phyloP scores from a whole-genome alignment of 2,888 invertebrate species.

The Pherbina coryleti region DNA sequence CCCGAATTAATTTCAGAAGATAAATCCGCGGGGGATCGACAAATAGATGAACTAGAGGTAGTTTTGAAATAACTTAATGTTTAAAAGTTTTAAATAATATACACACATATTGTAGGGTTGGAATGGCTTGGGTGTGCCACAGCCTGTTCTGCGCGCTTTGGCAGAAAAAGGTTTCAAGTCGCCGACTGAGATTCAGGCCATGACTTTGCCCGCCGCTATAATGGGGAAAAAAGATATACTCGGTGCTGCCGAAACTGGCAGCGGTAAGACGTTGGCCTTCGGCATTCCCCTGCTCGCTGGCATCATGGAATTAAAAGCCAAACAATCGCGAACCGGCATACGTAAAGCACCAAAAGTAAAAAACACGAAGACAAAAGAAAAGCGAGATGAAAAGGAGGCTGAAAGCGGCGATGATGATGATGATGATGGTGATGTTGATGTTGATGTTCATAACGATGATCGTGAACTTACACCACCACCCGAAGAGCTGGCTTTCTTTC shows the following conservation, averaged over 20 bases:
- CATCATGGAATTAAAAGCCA: conserved; percentile 79
- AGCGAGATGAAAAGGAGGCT: neutral
- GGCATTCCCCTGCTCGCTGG: conserved; percentile 93
- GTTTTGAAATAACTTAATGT: too few species aligned
- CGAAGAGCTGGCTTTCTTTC: conserved; percentile 57
- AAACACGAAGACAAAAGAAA: conserved; percentile 29
- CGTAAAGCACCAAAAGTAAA: conserved; percentile 57
- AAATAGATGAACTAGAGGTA: conserved; percentile 54
- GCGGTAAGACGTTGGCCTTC: conserved; percentile 98
- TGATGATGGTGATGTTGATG: too few species aligned
- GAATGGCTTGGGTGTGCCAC: conserved; percentile 77
- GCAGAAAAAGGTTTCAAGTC: conserved; percentile 80
- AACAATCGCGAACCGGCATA: conserved; percentile 64
- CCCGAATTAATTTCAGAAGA: conserved; percentile 39
- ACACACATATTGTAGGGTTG: conserved; percentile 72
- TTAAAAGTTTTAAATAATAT: neutral
- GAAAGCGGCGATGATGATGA: conserved; percentile 40
- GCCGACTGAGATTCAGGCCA: conserved; percentile 91
- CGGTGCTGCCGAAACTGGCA: conserved; percentile 99
- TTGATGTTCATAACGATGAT: conserved; percentile 56
- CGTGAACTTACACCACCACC: conserved; percentile 68
- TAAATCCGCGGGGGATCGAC: conserved; percentile 28
- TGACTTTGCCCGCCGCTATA: conserved; percentile 86
- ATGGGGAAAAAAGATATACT: conserved; percentile 90
- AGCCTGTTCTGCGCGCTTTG: conserved; percentile 79